These are phyloP conservation scores for Columba janthina DNA, from an alignment of 2,113 vertebrate species.

Conservation along the genomic window DNA sequence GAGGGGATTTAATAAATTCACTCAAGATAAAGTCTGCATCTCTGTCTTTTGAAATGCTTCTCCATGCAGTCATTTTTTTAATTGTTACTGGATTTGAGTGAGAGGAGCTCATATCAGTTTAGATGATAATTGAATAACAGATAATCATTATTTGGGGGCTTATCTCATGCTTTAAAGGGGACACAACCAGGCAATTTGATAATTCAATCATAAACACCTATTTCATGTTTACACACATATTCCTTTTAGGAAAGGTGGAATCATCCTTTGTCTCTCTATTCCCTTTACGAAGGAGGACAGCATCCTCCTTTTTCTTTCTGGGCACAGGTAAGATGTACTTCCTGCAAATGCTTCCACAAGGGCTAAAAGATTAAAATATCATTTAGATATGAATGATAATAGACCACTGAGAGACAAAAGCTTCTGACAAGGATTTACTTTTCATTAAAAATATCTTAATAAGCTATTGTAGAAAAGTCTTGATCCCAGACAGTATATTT, in stretches of 20 bases:
- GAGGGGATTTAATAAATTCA: not conserved
- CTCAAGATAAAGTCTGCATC: not conserved
- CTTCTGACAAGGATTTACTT: conserved; percentile 12
- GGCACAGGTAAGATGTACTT: not conserved
- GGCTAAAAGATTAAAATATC: not conserved
- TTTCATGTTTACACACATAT: not conserved
- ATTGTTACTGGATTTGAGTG: not conserved
- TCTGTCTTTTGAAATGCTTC: not conserved
- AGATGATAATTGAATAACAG: not conserved
- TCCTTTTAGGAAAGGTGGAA: not conserved
- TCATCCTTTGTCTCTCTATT: not conserved
- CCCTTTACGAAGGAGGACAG: not conserved
- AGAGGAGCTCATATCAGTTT: not conserved
- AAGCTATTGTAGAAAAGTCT: not conserved
- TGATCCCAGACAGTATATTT: not conserved
- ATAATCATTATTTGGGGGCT: not conserved
- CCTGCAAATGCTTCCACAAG: not conserved
- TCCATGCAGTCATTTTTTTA: not conserved
- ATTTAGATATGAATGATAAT: not conserved
- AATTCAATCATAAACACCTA: not conserved
- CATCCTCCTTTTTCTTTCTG: not conserved
- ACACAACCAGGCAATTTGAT: not conserved
- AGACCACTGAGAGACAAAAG: not conserved
- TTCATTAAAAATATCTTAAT: conserved; percentile 3
- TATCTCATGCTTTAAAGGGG: not conserved